phyloP scores from a whole-genome alignment of 1,140 invertebrate genomes.

The Trichonephila clavata region DNA sequence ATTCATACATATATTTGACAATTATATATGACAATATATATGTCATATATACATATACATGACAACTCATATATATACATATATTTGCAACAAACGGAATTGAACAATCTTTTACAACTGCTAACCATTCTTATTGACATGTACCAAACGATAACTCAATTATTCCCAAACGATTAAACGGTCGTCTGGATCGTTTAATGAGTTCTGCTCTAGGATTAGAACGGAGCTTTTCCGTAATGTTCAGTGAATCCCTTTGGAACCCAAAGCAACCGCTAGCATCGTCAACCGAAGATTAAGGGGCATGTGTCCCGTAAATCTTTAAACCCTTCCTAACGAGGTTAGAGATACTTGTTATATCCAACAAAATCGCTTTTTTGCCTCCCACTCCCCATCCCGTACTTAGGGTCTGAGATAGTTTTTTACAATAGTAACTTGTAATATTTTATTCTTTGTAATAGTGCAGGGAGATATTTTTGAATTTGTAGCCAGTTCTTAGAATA shows the following conservation, averaged over 20 bases:
- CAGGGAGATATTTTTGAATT: too few relatives aligned
- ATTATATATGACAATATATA: too few relatives aligned
- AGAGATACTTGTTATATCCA: constrained; percentile 51
- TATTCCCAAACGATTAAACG: constrained; percentile 3
- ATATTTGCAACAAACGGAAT: too few relatives aligned
- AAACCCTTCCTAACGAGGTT: constrained; percentile 62
- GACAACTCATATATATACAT: too few relatives aligned
- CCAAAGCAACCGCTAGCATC: constrained; percentile 39
- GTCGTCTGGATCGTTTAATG: constrained; percentile 1
- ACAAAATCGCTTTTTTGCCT: neutral
- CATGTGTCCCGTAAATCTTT: constrained; percentile 47
- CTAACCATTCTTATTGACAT: neutral
- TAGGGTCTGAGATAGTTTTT: too few relatives aligned
- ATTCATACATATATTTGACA: too few relatives aligned
- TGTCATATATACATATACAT: too few relatives aligned
- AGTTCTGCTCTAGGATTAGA: constrained; percentile 12
- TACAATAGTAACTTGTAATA: too few relatives aligned
- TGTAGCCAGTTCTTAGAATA: too few relatives aligned
- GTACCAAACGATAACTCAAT: neutral
- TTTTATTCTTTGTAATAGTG: too few relatives aligned
- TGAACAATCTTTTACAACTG: too few relatives aligned
- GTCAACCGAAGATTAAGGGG: constrained; percentile 54
- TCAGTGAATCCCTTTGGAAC: neutral
- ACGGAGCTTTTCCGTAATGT: constrained; percentile 16
- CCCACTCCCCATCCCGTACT: too few relatives aligned